These are phyloP conservation scores for Gambelia wislizenii DNA, from an alignment of 2,797 vertebrate genomes.

Conservation along the genomic window DNA sequence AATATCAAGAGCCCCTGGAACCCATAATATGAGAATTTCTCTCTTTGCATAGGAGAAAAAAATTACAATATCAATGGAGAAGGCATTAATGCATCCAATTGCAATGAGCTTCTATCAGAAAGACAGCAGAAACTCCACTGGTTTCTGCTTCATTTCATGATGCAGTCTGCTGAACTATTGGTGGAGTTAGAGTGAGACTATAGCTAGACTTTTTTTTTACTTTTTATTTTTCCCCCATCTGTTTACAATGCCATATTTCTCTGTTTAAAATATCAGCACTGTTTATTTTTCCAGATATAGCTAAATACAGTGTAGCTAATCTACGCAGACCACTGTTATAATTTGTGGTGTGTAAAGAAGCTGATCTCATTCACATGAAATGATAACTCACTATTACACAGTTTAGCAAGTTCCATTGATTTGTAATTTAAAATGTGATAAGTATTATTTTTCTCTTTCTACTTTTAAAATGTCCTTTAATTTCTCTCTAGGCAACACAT, in stretches of 20 bases:
- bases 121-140: slow-evolving; percentile 44
- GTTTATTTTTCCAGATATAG: slow-evolving; percentile 62
- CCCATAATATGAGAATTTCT: slow-evolving; percentile 63
- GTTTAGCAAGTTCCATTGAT: slow-evolving; percentile 47
- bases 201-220: slow-evolving; percentile 31
- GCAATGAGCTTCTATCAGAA: slow-evolving; percentile 51
- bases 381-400: slow-evolving; percentile 48
- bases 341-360: slow-evolving; percentile 50
- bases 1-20: slow-evolving; percentile 59
- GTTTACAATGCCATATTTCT: slow-evolving; percentile 53
- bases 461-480: slow-evolving; percentile 40
- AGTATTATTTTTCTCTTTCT: slow-evolving; percentile 47
- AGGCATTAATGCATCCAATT: slow-evolving; percentile 51
- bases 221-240: neutral
- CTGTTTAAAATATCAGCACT: slow-evolving; percentile 49
- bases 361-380: slow-evolving; percentile 55
- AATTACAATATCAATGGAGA: slow-evolving; percentile 70
- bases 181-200: slow-evolving; percentile 26
- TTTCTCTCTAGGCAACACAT: slow-evolving; percentile 56
- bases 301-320: slow-evolving; percentile 61
- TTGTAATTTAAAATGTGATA: slow-evolving; percentile 54
- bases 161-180: slow-evolving; percentile 45
- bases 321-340: slow-evolving; percentile 54
- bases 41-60: slow-evolving; percentile 55
- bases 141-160: slow-evolving; percentile 63